Percentiles rank a stretch among this genome's conserved stretches.
phyloP scores from a whole-genome alignment of 2,113 vertebrate species.

The Podocnemis expansa region DNA sequence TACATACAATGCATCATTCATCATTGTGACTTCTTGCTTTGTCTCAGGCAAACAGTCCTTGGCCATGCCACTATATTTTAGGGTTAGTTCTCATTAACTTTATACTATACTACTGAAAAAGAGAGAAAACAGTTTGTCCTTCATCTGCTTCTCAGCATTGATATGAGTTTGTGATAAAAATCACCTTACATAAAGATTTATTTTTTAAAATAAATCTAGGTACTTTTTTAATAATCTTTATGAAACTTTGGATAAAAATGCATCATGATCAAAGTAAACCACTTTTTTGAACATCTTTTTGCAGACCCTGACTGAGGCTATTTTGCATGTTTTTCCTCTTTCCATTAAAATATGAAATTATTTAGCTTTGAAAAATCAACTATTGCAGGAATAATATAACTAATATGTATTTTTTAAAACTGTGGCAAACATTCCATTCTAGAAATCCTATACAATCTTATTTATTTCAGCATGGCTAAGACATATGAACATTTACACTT shows the following conservation, averaged over 20 bases:
- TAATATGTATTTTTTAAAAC: neutral
- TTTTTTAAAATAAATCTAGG: rapidly evolving
- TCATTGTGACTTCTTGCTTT: neutral
- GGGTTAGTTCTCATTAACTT: conserved; percentile 28
- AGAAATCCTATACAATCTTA: neutral
- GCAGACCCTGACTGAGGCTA: neutral
- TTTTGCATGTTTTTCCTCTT: neutral
- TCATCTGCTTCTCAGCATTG: neutral
- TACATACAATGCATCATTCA: conserved; percentile 26
- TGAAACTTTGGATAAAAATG: neutral
- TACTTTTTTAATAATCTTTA: neutral
- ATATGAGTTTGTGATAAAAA: neutral
- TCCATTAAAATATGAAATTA: neutral
- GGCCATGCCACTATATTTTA: neutral
- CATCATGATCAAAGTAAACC: neutral
- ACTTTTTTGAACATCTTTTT: neutral
- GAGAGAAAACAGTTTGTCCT: neutral
- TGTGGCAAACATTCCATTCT: neutral
- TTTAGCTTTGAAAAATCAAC: neutral
- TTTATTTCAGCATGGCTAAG: neutral
- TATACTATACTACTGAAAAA: neutral
- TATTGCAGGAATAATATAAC: neutral
- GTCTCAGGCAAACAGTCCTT: neutral
- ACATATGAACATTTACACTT: neutral
- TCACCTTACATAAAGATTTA: neutral